phyloP scores from a whole-genome alignment of 2,113 vertebrate genomes.

The Aldabrachelys gigantea region DNA sequence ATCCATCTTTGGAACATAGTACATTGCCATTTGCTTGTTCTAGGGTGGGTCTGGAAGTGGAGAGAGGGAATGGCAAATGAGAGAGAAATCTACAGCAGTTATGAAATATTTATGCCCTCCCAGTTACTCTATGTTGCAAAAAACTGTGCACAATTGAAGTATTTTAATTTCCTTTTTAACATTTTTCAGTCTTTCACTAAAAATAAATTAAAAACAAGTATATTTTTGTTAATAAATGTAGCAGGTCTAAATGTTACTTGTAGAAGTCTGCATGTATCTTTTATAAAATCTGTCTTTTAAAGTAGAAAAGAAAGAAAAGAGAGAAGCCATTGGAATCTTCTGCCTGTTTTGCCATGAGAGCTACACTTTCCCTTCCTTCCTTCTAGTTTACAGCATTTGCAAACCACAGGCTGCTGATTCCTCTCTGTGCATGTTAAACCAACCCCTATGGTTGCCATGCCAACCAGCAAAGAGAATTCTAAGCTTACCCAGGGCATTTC shows the following conservation, averaged over 20 bases:
- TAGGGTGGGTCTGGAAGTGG: not conserved
- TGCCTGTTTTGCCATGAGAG: slow-evolving; percentile 3
- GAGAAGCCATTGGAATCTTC: not conserved
- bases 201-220: not conserved
- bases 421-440: slow-evolving; percentile 90
- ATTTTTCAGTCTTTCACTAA: not conserved
- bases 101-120: slow-evolving; percentile 52
- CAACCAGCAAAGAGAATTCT: slow-evolving; percentile 86
- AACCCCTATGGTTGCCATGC: slow-evolving; percentile 93
- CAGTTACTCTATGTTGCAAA: not conserved
- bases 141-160: not conserved
- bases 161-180: not conserved
- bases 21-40: not conserved
- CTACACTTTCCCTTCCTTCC: slow-evolving; percentile 11
- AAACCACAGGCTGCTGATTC: slow-evolving; percentile 68
- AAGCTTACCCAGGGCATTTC: slow-evolving; percentile 86
- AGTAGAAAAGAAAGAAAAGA: not conserved
- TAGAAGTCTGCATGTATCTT: not conserved
- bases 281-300: not conserved
- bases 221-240: not conserved
- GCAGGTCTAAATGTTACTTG: not conserved
- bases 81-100: not conserved
- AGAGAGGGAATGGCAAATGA: not conserved
- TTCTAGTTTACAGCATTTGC: slow-evolving; percentile 71
- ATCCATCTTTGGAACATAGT: not conserved